Percentiles rank a stretch among this genome's conserved stretches.
These are phyloP conservation scores for Antedon mediterranea DNA, from an alignment of 53 echinoderm and acorn worm genomes.

Conservation along the genomic window DNA sequence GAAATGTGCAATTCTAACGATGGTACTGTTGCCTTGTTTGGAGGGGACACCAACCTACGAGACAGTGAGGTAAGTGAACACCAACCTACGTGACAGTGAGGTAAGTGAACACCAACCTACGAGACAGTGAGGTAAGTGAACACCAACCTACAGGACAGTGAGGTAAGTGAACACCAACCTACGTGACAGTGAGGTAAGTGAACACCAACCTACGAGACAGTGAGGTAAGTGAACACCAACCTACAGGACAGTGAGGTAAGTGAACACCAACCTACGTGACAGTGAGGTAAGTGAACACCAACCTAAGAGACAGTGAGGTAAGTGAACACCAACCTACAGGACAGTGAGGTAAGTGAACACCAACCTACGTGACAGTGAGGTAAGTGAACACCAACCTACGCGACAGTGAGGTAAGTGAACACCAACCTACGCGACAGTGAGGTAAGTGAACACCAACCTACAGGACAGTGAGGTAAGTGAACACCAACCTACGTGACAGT, in stretches of 20 bases:
- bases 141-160: too few relatives aligned
- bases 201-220: constrained; percentile 66
- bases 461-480: too few relatives aligned
- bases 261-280: constrained; percentile 69
- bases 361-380: constrained; percentile 74
- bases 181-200: constrained; percentile 66
- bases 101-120: constrained; percentile 62
- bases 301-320: constrained; percentile 77
- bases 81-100: too few relatives aligned
- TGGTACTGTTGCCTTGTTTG: constrained; percentile 61
- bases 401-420: too few relatives aligned
- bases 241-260: too few relatives aligned
- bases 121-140: constrained; percentile 76
- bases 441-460: too few relatives aligned
- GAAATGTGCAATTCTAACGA: constrained; percentile 31
- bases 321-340: too few relatives aligned
- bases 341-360: too few relatives aligned
- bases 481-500: constrained; percentile 62
- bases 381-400: too few relatives aligned
- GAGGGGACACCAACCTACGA: constrained; percentile 72
- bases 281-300: constrained; percentile 76
- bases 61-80: constrained; percentile 79
- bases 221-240: constrained; percentile 78
- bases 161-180: constrained; percentile 78
- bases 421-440: constrained; percentile 70